Base-by-base conservation (phyloP, 1,140 invertebrate species). In the Lanistes nyassanus region DNA sequence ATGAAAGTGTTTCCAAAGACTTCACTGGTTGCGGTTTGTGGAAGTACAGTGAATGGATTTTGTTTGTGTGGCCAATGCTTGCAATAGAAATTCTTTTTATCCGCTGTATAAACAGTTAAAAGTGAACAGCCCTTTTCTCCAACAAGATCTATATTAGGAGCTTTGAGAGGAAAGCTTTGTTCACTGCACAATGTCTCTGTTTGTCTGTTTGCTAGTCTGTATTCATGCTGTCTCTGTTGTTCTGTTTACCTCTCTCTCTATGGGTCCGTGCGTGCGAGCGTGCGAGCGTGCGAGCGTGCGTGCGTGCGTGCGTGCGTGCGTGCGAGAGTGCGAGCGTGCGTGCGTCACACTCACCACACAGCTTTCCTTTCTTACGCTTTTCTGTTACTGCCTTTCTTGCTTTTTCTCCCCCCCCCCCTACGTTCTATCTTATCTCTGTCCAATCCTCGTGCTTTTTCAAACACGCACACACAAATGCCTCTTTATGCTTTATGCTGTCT, bases 251-350 rank as follows among this genome's bases (percentile, higher is more conserved):
- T 62, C 23, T 26, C 23, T 62, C 23, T 26, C 23, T 62, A 31
- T 26, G 58, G n/a, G 58, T 26, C 9, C 31, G 58, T 26, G 58
- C 31, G 58, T 26, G 58, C 31, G 58, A 11, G 58, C 31, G 58
- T 62, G 58, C 31, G 58, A 26, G 58, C 31, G 58, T 62, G 58
- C 31, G 58, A 26, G 58, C 31, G 58, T 62, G 58, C 31, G 58
- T 62, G 58, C 31, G 58, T 62, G 58, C 31, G n/a, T n/a, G n/a
- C n/a, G n/a, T n/a, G n/a, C n/a, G n/a, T n/a, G n/a, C n/a, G n/a
- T n/a, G n/a, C n/a, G 58, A 26, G 58, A 11, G 58, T 62, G 58
- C 26, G 58, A 11, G 58, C 26, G 58, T 62, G 58, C n/a, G 58
- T 62, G 58, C n/a, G 58, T 62, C 23, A 31, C n/a, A n/a, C n/a